Conservation (phyloP, 2,888 invertebrate species). For the Operophtera brumata region DNA sequence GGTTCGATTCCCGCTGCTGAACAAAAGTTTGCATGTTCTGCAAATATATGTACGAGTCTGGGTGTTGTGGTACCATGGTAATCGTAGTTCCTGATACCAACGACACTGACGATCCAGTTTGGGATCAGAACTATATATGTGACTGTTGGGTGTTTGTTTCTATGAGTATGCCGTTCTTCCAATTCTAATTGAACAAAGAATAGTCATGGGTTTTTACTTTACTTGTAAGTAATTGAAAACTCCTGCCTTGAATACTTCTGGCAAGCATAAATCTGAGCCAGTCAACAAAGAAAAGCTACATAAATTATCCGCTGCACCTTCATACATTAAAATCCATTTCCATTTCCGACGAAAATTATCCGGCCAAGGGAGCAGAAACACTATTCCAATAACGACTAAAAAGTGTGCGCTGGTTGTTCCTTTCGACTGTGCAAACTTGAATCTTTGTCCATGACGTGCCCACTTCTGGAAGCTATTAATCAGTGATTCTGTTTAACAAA, state of each 20-base stretch:
- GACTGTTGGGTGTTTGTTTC: too few species aligned
- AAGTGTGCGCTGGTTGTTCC: slow-evolving; percentile 38
- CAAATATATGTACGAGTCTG: too few species aligned
- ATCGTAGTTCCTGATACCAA: too few species aligned
- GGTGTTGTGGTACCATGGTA: too few species aligned
- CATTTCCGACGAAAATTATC: slow-evolving; percentile 31
- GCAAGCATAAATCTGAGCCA: slow-evolving; percentile 22
- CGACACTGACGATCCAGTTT: too few species aligned
- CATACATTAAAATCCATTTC: slow-evolving; percentile 33
- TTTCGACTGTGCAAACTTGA: slow-evolving; percentile 42
- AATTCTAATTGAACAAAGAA: too few species aligned
- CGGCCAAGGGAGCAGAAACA: slow-evolving; percentile 27
- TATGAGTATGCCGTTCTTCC: too few species aligned
- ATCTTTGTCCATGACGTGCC: slow-evolving; percentile 44
- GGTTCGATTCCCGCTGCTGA: too few species aligned
- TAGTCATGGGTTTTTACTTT: slow-evolving; percentile 9
- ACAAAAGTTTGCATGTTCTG: too few species aligned
- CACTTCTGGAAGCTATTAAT: slow-evolving; percentile 48
- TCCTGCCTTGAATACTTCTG: slow-evolving; percentile 18
- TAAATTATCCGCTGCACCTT: slow-evolving; percentile 29
- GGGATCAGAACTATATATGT: too few species aligned
- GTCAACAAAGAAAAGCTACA: slow-evolving; percentile 28
- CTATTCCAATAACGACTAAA: slow-evolving; percentile 33
- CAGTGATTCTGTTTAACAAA: slow-evolving; percentile 51
- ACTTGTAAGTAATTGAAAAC: slow-evolving; percentile 21